These are phyloP conservation scores for Brachyptera putata DNA, from an alignment of 2,888 invertebrate genomes.

Conservation along the genomic window DNA sequence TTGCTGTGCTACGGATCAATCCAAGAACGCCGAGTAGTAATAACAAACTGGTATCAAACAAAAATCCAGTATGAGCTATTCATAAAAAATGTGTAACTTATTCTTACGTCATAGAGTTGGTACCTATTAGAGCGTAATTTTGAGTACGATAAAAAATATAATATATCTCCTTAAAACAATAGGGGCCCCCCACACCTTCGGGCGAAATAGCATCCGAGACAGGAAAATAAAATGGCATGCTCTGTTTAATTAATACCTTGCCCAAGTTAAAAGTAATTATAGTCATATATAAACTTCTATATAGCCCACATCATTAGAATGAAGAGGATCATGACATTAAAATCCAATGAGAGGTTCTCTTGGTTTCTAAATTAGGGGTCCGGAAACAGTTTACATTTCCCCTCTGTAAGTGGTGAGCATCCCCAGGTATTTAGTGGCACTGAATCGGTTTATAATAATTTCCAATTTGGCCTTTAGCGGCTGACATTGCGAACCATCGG, in stretches of 20 bases:
- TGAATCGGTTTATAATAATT: too few species aligned
- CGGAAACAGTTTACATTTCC: too few species aligned
- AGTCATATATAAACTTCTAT: background rate
- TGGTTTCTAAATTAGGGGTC: too few species aligned
- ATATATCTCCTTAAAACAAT: background rate
- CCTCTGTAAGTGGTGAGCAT: too few species aligned
- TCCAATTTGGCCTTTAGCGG: too few species aligned
- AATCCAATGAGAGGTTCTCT: slow-evolving; percentile 6
- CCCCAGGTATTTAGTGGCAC: too few species aligned
- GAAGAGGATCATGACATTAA: background rate
- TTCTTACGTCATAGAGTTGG: too few species aligned
- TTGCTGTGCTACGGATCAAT: too few species aligned
- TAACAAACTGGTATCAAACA: too few species aligned
- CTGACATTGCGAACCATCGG: background rate
- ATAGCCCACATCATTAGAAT: slow-evolving; percentile 1
- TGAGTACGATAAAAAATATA: background rate
- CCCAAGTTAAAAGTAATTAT: background rate
- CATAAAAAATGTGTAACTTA: too few species aligned
- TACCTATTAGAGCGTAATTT: background rate
- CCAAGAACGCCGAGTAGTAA: too few species aligned
- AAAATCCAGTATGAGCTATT: too few species aligned
- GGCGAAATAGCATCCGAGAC: slow-evolving; percentile 1
- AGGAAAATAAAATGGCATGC: background rate
- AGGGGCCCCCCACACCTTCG: background rate
- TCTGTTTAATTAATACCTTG: background rate